Evolutionary conservation across 1,140 invertebrate species (phyloP).

Genomic region (Macrosteles quadrilineatus): DNA sequence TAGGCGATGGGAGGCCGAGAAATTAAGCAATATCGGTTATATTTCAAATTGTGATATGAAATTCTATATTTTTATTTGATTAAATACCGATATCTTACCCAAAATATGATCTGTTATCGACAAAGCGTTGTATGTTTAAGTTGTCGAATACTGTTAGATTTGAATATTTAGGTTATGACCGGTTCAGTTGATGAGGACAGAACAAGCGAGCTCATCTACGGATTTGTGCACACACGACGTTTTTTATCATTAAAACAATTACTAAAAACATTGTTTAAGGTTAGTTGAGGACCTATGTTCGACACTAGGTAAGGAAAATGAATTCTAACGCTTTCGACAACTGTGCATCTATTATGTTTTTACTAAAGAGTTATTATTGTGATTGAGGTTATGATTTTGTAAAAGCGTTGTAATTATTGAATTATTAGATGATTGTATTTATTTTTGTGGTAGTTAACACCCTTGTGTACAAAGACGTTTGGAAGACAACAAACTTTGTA

Average conservation of each 20-base stretch:
- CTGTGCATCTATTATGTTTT: slow-evolving; percentile 23
- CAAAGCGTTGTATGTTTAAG: slow-evolving; percentile 8
- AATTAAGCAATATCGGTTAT: slow-evolving; percentile 20
- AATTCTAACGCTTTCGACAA: slow-evolving; percentile 32
- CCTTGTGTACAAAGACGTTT: neutral
- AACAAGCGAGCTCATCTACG: neutral
- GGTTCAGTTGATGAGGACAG: neutral
- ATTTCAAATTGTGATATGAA: slow-evolving; percentile 18
- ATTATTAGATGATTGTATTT: slow-evolving; percentile 25
- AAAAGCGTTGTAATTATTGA: slow-evolving; percentile 8
- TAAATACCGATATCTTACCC: neutral
- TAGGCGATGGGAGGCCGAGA: neutral
- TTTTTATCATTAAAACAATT: slow-evolving; percentile 19
- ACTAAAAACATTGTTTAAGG: slow-evolving; percentile 27
- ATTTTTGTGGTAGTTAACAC: slow-evolving; percentile 19
- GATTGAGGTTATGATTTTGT: slow-evolving; percentile 1
- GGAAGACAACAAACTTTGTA: neutral
- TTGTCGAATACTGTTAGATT: neutral
- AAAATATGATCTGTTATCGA: neutral
- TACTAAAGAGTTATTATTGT: slow-evolving; percentile 16
- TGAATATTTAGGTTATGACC: neutral
- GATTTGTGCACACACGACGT: slow-evolving; percentile 3
- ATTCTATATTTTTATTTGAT: slow-evolving; percentile 5
- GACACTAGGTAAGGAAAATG: slow-evolving; percentile 11
- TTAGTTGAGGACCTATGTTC: slow-evolving; percentile 9